phyloP scores from a whole-genome alignment of 2,888 invertebrate genomes.

The Cryptus armator region DNA sequence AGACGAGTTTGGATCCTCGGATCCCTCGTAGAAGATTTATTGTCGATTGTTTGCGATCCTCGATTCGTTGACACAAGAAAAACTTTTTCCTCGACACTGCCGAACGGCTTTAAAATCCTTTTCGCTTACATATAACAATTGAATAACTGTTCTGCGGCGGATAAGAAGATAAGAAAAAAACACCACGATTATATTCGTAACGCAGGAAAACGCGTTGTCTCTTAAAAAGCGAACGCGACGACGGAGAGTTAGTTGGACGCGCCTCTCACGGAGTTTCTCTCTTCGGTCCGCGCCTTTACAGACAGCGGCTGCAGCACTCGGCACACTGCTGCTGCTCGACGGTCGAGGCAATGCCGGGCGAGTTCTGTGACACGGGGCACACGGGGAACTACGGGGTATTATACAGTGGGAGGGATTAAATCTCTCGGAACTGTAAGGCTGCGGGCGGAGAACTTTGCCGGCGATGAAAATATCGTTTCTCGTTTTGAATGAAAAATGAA shows the following conservation, averaged over 20 bases:
- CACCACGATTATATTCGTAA: constrained; percentile 37
- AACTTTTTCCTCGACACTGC: constrained; percentile 15
- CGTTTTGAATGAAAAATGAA: not conserved
- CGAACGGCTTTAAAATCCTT: constrained; percentile 6
- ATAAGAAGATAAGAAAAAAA: constrained; percentile 5
- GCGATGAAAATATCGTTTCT: not conserved
- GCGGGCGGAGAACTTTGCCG: constrained; percentile 58
- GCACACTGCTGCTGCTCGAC: constrained; percentile 69
- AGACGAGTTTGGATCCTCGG: constrained; percentile 48
- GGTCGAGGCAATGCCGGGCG: constrained; percentile 71
- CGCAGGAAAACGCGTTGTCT: constrained; percentile 27
- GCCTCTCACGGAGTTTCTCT: constrained; percentile 67
- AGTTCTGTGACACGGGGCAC: constrained; percentile 68
- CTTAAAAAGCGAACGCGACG: constrained; percentile 57
- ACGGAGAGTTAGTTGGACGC: constrained; percentile 60
- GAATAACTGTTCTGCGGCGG: not conserved
- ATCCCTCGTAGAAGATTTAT: constrained; percentile 45
- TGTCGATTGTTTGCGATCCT: constrained; percentile 24
- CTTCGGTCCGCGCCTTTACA: constrained; percentile 66
- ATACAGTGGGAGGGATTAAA: constrained; percentile 74
- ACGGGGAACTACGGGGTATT: constrained; percentile 61
- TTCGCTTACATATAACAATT: not conserved
- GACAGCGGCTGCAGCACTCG: constrained; percentile 73
- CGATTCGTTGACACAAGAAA: constrained; percentile 5
- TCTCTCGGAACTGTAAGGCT: constrained; percentile 71